phyloP scores from a whole-genome alignment of 2,888 invertebrate genomes.

The Orthosia gracilis region DNA sequence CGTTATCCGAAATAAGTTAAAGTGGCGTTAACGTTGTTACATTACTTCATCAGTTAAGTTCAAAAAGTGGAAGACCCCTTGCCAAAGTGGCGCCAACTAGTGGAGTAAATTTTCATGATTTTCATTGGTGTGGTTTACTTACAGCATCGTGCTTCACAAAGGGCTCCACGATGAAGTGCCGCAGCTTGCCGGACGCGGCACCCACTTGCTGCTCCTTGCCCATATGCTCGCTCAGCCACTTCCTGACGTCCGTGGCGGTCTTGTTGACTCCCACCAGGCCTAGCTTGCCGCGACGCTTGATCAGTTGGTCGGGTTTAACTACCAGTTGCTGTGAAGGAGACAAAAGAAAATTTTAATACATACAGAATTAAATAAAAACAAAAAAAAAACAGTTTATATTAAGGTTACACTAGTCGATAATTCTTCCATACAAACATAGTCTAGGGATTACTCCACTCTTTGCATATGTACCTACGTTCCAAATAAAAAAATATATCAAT shows the following conservation, averaged over 20 bases:
- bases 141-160: constrained; percentile 97
- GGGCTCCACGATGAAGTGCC: constrained; percentile 99
- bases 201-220: constrained; percentile 97
- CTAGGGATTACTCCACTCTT: too few relatives aligned
- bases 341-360: neutral
- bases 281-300: constrained; percentile 99
- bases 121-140: constrained; percentile 71
- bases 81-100: too few relatives aligned
- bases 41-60: too few relatives aligned
- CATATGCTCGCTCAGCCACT: constrained; percentile 97
- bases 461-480: too few relatives aligned
- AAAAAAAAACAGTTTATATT: too few relatives aligned
- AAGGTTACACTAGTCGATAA: too few relatives aligned
- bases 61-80: too few relatives aligned
- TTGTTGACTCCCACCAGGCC: constrained; percentile 99
- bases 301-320: constrained; percentile 99
- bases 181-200: constrained; percentile 96
- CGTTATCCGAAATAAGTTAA: too few relatives aligned
- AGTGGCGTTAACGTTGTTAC: too few relatives aligned
- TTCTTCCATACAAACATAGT: too few relatives aligned
- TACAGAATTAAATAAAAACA: neutral
- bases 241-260: constrained; percentile 94
- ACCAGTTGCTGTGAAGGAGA: constrained; percentile 94
- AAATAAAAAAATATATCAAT: too few relatives aligned
- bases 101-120: too few relatives aligned